Evolutionary conservation across 2,113 vertebrate species (phyloP).

Genomic region (Plecotus auritus): DNA sequence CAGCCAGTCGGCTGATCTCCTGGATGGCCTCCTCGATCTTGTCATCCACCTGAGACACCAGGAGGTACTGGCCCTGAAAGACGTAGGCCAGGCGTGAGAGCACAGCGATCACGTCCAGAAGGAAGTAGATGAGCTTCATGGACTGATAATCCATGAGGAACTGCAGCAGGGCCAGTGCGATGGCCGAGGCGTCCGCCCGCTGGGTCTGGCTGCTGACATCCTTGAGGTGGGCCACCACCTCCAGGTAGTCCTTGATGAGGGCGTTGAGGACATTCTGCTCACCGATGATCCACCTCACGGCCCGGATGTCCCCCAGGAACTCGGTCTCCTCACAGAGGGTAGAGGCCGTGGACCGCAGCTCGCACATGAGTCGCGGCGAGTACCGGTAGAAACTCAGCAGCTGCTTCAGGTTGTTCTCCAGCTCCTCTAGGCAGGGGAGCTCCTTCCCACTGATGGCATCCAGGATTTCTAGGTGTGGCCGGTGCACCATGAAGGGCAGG

Average conservation of each 20-base stretch:
- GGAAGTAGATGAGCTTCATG: constrained; percentile 95
- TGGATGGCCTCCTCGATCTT: constrained; percentile 94
- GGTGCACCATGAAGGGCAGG: constrained; percentile 94
- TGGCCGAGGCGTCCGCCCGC: constrained; percentile 91
- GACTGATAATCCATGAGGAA: constrained; percentile 98
- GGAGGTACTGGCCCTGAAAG: constrained; percentile 93
- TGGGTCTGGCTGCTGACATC: constrained; percentile 94
- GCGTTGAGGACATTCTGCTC: constrained; percentile 97
- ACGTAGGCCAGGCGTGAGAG: constrained; percentile 92
- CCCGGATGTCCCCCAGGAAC: constrained; percentile 94
- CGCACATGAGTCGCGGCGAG: constrained; percentile 92
- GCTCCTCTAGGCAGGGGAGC: constrained; percentile 93
- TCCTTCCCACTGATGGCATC: constrained; percentile 96
- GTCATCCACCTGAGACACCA: constrained; percentile 92
- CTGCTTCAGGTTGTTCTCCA: constrained; percentile 97
- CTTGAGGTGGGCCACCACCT: constrained; percentile 95
- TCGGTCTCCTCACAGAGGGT: constrained; percentile 94
- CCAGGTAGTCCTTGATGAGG: constrained; percentile 96
- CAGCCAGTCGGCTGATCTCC: constrained; percentile 92
- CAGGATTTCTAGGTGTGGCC: constrained; percentile 93
- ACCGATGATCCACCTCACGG: constrained; percentile 94
- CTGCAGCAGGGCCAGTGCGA: constrained; percentile 93
- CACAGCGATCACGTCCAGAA: constrained; percentile 93
- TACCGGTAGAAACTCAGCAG: constrained; percentile 97
- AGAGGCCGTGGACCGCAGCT: constrained; percentile 90